Conservation (phyloP, 30 jellyfish, hydroid and myxozoan species). For the Aurelia coerulea region DNA sequence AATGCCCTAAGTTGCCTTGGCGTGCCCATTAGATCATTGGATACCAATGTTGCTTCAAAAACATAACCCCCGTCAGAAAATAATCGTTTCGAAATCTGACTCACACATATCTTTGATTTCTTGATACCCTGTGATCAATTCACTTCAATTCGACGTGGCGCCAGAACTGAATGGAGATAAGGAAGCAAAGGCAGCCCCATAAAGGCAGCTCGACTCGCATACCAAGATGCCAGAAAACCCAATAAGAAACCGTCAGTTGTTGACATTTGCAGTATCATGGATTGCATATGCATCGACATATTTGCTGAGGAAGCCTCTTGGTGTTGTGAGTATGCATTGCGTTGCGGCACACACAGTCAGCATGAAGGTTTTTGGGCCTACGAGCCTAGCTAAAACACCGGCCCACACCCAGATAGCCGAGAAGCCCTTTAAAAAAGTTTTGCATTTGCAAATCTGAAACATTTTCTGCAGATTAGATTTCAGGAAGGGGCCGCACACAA, state of each 20-base stretch:
- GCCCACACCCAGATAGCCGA: too few relatives aligned
- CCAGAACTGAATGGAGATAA: neutral
- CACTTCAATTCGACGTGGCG: conserved; percentile 41
- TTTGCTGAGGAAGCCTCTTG: conserved; percentile 94
- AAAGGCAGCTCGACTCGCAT: neutral
- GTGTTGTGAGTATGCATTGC: conserved; percentile 80
- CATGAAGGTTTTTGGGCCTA: too few relatives aligned
- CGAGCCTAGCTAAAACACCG: too few relatives aligned
- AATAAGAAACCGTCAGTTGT: conserved; percentile 68
- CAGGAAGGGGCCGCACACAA: too few relatives aligned
- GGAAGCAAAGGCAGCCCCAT: neutral
- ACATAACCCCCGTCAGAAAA: neutral
- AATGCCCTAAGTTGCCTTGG: too few relatives aligned
- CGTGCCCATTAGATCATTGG: too few relatives aligned
- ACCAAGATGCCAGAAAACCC: conserved; percentile 58
- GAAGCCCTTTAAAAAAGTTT: too few relatives aligned
- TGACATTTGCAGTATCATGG: conserved; percentile 91
- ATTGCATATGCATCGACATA: conserved; percentile 95
- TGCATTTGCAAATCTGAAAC: too few relatives aligned
- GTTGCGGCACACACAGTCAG: too few relatives aligned
- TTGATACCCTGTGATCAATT: too few relatives aligned
- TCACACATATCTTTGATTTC: neutral
- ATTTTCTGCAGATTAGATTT: too few relatives aligned
- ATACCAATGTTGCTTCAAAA: too few relatives aligned
- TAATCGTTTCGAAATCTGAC: neutral